Evolutionary conservation across 1,140 invertebrate genomes (phyloP), one percentile per base, ranked within the genome.

Genomic region (Antheraea pernyi): DNA sequence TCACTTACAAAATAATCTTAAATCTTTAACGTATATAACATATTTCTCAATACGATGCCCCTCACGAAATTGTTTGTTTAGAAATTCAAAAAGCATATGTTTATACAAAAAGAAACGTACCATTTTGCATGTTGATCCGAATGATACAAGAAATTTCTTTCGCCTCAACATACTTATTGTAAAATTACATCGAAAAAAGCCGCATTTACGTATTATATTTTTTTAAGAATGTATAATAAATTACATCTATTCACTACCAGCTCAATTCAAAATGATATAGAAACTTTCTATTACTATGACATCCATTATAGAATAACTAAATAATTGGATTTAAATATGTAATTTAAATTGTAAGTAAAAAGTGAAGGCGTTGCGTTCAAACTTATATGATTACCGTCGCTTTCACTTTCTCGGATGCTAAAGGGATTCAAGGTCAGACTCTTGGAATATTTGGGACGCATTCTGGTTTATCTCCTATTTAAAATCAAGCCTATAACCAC

Each of bases 401-500:
- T 86, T 86, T 85, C 84, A 83, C 84, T 84, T 84, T 85, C 76
- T 69, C 73, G 58, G 74, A 69, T 75, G 70, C 83, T 77, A 79
- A 85, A 82, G 80, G 81, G 79, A 75, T 46, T 77, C 78, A 82
- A 82, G 84, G 79, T 79, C 78, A 75, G 11, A 68, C 71, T 60
- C 30, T 58, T 64, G 70, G 71, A 72, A 37, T 39, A 64, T 64
- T 64, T 64, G 18, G 62, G 37, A 30, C 30, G 9, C 37, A 64
- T 9, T 67, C 39, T 67, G 48, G n/a, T 65, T 65, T 46, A 65
- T 42, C 19, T 65, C 42, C 46, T 65, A 48, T 11, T 11, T 65
- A 46, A 19, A 13, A 18, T 30, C 19, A 65, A 65, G 13, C 16
- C 7, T 42, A 42, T 42, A 42, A 10, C 46, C 46, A 53, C 46